Evolutionary conservation across 1,140 invertebrate genomes (phyloP).

Genomic region (Temnothorax nylanderi): DNA sequence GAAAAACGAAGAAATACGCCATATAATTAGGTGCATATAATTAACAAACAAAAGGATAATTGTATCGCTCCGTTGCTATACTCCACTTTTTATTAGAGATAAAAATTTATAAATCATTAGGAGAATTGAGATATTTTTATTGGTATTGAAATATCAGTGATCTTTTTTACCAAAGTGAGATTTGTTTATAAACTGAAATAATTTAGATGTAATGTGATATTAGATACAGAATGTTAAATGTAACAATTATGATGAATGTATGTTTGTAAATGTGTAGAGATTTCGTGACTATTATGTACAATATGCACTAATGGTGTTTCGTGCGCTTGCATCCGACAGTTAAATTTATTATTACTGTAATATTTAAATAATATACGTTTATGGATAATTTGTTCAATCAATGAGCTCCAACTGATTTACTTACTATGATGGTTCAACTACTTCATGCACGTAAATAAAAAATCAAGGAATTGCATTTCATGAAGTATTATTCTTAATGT

Average conservation of each 20-base stretch:
- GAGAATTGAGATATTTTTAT: conserved; percentile 29
- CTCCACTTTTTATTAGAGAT: conserved; percentile 25
- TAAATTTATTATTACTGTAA: background rate
- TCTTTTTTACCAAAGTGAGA: conserved; percentile 40
- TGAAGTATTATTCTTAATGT: background rate
- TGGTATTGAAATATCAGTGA: conserved; percentile 8
- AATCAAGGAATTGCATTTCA: background rate
- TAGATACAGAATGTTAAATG: conserved; percentile 24
- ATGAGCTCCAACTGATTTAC: background rate
- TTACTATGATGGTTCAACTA: background rate
- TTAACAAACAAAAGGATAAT: background rate
- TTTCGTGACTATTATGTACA: background rate
- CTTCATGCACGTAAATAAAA: background rate
- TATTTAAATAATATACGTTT: background rate
- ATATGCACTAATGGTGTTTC: background rate
- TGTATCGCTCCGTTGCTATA: background rate
- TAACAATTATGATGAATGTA: background rate
- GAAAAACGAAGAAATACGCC: background rate
- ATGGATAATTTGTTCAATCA: background rate
- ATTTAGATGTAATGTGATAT: conserved; percentile 36
- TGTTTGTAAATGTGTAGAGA: background rate
- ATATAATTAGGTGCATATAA: conserved; percentile 33
- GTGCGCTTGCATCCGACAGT: background rate
- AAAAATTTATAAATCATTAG: conserved; percentile 26
- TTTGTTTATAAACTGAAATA: background rate